phyloP scores from a whole-genome alignment of 2,797 vertebrate species.

The Graptemys geographica region DNA sequence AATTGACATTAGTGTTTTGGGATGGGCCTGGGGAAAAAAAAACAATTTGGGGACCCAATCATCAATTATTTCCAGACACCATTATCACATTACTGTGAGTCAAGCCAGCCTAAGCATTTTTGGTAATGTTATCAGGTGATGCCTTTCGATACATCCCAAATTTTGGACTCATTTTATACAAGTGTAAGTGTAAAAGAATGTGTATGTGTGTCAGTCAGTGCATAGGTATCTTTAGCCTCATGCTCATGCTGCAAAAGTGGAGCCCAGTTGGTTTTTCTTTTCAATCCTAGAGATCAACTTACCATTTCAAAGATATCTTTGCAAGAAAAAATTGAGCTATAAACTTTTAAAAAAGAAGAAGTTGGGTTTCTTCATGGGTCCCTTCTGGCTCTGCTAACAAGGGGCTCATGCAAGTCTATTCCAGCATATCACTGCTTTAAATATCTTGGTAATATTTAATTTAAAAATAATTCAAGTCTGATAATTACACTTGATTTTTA shows the following conservation, averaged over 20 bases:
- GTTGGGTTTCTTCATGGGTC: not conserved
- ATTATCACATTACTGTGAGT: not conserved
- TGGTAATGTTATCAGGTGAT: not conserved
- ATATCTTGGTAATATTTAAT: not conserved
- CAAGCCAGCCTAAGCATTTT: not conserved
- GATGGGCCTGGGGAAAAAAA: not conserved
- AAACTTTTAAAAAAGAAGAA: not conserved
- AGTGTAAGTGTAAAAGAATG: not conserved
- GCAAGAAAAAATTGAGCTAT: not conserved
- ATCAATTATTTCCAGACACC: not conserved
- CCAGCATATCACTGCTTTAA: not conserved
- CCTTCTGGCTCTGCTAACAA: not conserved
- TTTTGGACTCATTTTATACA: not conserved
- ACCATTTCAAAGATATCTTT: not conserved
- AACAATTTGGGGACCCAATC: not conserved
- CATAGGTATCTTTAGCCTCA: not conserved
- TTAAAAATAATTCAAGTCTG: not conserved
- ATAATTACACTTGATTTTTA: not conserved
- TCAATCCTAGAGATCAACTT: not conserved
- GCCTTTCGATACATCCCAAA: not conserved
- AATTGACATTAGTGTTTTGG: not conserved
- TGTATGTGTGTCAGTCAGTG: too few species aligned
- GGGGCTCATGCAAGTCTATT: not conserved
- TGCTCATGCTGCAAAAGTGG: not conserved
- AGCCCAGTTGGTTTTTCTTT: fast-evolving